Percentiles rank a stretch among this genome's conserved stretches.
Evolutionary conservation across 2,113 vertebrate species (phyloP).

Genomic region (Dendropsophus ebraccatus): DNA sequence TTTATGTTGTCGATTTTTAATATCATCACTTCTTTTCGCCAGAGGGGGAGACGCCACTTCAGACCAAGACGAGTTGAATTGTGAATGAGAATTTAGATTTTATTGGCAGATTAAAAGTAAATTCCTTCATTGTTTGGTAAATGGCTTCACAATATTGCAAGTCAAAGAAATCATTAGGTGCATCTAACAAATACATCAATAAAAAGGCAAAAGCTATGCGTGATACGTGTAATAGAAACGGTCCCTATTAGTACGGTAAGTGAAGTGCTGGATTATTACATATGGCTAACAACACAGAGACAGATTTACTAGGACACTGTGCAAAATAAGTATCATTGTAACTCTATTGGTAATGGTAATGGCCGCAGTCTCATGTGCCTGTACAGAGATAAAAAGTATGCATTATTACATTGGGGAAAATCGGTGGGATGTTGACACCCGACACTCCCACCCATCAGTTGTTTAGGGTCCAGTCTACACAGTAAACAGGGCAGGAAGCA

Average conservation of each 20-base stretch:
- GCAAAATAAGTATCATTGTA: neutral
- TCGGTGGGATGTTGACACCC: no score
- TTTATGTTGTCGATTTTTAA: slow-evolving; percentile 46
- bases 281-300: neutral
- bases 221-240: neutral
- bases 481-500: no score
- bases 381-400: no score
- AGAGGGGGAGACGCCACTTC: slow-evolving; percentile 8
- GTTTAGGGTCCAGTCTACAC: no score
- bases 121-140: slow-evolving; percentile 13
- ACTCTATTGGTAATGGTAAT: neutral
- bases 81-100: slow-evolving; percentile 1
- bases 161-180: neutral
- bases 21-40: slow-evolving; percentile 42
- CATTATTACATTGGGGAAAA: no score
- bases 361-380: neutral
- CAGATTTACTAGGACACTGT: neutral
- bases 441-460: no score
- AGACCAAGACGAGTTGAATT: neutral
- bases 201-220: neutral
- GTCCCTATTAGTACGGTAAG: neutral
- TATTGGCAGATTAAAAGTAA: slow-evolving; percentile 4
- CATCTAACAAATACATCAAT: neutral
- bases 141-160: neutral
- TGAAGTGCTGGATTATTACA: neutral